A percentile compares a stretch with the other conserved stretches of the same genome.
Conservation (phyloP, 1,140 invertebrate species). For the Alviniconcha marisindica region DNA sequence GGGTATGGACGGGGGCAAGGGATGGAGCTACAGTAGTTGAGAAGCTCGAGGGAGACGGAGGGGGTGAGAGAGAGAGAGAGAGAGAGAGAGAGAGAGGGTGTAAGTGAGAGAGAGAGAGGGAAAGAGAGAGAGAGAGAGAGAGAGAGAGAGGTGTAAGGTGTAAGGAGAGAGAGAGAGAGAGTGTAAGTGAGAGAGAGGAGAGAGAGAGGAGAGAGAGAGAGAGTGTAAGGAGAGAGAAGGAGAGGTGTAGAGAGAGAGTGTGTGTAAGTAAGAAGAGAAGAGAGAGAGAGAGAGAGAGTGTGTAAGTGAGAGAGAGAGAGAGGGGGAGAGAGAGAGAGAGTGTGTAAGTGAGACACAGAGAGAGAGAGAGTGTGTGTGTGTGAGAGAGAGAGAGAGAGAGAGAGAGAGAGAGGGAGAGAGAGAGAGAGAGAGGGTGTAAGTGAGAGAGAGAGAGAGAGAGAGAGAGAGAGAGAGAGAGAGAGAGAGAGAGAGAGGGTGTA, state of each 20-base stretch:
- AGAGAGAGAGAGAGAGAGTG: slow-evolving; percentile 13
- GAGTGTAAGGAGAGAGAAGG: background rate
- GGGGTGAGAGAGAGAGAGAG: too few species aligned
- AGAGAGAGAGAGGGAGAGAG: slow-evolving; percentile 24
- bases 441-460: slow-evolving; percentile 27
- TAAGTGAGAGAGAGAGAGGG: slow-evolving; percentile 28
- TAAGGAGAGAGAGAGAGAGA: slow-evolving; percentile 23
- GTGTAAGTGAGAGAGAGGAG: background rate
- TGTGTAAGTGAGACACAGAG: background rate
- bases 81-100: background rate
- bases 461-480: slow-evolving; percentile 24
- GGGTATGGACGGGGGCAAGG: too few species aligned
- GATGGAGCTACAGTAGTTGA: too few species aligned
- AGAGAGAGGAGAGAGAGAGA: slow-evolving; percentile 24
- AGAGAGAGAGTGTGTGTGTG: background rate
- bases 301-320: background rate
- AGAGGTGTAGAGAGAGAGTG: slow-evolving; percentile 2
- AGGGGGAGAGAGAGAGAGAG: slow-evolving; percentile 9
- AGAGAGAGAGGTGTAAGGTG: background rate
- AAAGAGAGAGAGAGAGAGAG: slow-evolving; percentile 3
- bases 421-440: background rate
- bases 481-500: slow-evolving; percentile 22
- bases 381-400: slow-evolving; percentile 19
- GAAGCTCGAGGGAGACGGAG: too few species aligned
- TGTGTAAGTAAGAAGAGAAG: slow-evolving; percentile 30